A percentile compares a stretch with the other conserved stretches of the same genome.
phyloP scores from a whole-genome alignment of 2,113 vertebrate genomes.

The Silurus meridionalis region DNA sequence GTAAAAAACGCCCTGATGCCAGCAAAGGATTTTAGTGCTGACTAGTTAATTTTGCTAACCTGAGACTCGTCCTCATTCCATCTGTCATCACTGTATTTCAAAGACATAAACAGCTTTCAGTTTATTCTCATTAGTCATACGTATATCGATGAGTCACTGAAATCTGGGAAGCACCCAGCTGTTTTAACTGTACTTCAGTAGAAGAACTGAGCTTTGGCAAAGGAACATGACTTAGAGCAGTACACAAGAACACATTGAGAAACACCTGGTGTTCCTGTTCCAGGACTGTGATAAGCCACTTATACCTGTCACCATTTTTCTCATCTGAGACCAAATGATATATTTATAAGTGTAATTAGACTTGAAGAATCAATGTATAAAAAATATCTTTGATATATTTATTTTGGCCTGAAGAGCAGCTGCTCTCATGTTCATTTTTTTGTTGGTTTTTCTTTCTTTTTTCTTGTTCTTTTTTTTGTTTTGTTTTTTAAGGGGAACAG shows the following conservation, averaged over 20 bases:
- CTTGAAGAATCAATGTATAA: constrained; percentile 56
- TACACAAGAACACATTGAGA: constrained; percentile 1
- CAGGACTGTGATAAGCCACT: not conserved
- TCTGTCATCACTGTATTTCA: not conserved
- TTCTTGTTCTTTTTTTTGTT: not conserved
- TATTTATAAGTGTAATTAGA: constrained; percentile 48
- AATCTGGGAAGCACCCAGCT: not conserved
- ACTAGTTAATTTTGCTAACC: not conserved
- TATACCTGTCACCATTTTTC: not conserved
- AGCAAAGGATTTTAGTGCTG: not conserved
- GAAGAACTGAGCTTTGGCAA: not conserved
- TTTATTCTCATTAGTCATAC: not conserved
- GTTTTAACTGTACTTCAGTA: not conserved
- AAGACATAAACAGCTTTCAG: not conserved
- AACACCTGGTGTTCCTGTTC: not conserved
- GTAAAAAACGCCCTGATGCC: not conserved
- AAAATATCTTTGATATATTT: constrained; percentile 75
- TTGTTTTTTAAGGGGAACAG: not conserved
- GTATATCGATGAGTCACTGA: not conserved
- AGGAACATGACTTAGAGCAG: not conserved
- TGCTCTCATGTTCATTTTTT: not conserved
- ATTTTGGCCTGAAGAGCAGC: constrained; percentile 55
- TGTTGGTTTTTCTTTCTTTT: not conserved
- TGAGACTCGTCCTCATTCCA: not conserved
- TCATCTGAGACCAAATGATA: constrained; percentile 42